phyloP scores from a whole-genome alignment of 2,888 invertebrate genomes.

The Blomia tropicalis region DNA sequence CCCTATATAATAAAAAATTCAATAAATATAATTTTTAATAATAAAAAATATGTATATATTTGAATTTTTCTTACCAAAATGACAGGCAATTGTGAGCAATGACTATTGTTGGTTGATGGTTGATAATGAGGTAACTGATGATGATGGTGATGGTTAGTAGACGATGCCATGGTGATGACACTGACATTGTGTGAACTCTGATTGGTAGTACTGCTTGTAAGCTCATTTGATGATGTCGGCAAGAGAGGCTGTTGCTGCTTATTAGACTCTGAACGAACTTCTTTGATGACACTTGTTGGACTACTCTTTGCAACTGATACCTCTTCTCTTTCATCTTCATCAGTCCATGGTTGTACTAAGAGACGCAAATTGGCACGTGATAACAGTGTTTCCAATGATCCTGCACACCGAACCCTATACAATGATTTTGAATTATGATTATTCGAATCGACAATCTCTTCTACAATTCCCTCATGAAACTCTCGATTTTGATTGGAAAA shows the following conservation, averaged over 20 bases:
- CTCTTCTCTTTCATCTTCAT: conserved; percentile 54
- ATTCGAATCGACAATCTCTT: conserved; percentile 40
- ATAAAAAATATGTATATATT: not conserved
- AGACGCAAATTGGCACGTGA: conserved; percentile 77
- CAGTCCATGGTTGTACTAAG: conserved; percentile 86
- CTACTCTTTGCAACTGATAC: not conserved
- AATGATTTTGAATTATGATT: not conserved
- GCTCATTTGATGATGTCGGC: not conserved
- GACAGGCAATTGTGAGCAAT: not conserved
- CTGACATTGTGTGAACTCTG: conserved; percentile 16
- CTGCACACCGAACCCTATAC: not conserved
- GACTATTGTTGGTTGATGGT: not conserved
- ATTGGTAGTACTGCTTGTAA: not conserved
- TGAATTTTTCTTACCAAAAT: not conserved
- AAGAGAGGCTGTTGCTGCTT: not conserved
- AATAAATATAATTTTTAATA: not conserved
- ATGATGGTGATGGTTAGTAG: not conserved
- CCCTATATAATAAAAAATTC: not conserved
- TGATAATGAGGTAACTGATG: not conserved
- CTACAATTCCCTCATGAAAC: conserved; percentile 69
- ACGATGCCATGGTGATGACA: conserved; percentile 20
- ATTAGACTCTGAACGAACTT: conserved; percentile 14
- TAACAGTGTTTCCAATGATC: not conserved
- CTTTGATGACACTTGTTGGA: not conserved
- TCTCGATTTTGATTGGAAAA: conserved; percentile 44